phyloP scores from a whole-genome alignment of 2,797 vertebrate genomes.

The Enteromius argenteus region DNA sequence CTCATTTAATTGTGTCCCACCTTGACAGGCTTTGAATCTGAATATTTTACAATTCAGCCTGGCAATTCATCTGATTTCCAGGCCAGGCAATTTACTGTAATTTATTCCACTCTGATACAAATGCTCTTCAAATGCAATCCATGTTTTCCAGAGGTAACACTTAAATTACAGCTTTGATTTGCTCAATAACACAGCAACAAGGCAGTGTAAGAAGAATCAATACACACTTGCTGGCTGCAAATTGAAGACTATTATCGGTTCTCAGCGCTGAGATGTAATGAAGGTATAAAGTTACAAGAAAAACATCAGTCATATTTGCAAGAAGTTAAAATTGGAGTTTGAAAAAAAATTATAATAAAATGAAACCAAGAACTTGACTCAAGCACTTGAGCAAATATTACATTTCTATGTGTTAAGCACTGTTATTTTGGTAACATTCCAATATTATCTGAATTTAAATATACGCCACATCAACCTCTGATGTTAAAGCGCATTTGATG shows the following conservation, averaged over 20 bases:
- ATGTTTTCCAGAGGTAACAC: conserved; percentile 51
- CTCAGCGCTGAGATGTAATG: conserved; percentile 42
- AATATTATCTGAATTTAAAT: too few species aligned
- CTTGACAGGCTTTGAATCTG: conserved; percentile 68
- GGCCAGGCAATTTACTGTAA: conserved; percentile 42
- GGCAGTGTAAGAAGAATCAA: conserved; percentile 54
- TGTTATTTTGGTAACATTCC: not conserved
- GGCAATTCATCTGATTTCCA: conserved; percentile 54
- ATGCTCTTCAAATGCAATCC: conserved; percentile 51
- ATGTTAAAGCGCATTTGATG: too few species aligned
- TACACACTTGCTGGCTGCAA: conserved; percentile 59
- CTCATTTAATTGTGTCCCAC: conserved; percentile 70
- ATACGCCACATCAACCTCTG: too few species aligned
- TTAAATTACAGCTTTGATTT: conserved; percentile 64
- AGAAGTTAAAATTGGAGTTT: conserved; percentile 4
- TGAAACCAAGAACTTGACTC: not conserved
- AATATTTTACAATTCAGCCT: conserved; percentile 55
- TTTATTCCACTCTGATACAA: conserved; percentile 55
- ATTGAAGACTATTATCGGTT: conserved; percentile 60
- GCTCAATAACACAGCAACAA: conserved; percentile 54
- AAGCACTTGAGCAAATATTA: not conserved
- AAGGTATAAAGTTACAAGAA: conserved; percentile 21
- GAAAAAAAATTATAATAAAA: not conserved
- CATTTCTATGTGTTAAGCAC: not conserved
- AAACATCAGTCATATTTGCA: conserved; percentile 3